Conservation (phyloP, 2,888 invertebrate genomes). For the Cheilosia vernalis region DNA sequence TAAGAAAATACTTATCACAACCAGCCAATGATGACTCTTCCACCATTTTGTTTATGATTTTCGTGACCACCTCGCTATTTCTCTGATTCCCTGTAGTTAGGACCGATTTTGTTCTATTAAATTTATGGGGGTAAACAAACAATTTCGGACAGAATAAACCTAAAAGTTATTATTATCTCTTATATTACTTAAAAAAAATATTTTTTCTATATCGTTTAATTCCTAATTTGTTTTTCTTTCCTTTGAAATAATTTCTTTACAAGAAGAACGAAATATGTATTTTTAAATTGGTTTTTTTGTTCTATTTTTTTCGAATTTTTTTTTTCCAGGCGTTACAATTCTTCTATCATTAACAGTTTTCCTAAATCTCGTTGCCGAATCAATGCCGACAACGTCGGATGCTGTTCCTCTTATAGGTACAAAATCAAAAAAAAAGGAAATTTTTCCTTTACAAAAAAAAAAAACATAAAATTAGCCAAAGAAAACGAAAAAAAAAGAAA, state of each 20-base stretch:
- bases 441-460: slow-evolving; percentile 41
- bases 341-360: slow-evolving; percentile 98
- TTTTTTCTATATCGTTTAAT: background rate
- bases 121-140: slow-evolving; percentile 32
- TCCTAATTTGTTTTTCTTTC: slow-evolving; percentile 27
- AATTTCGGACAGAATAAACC: slow-evolving; percentile 59
- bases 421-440: slow-evolving; percentile 71
- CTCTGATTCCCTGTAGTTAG: slow-evolving; percentile 11
- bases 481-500: slow-evolving; percentile 76
- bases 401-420: slow-evolving; percentile 84
- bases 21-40: no score
- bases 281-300: slow-evolving; percentile 68
- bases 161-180: slow-evolving; percentile 24
- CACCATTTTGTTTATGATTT: background rate
- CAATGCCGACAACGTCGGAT: slow-evolving; percentile 95
- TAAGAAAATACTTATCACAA: no score
- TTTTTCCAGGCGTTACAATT: slow-evolving; percentile 95
- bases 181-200: slow-evolving; percentile 1
- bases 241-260: slow-evolving; percentile 19
- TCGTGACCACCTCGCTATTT: background rate
- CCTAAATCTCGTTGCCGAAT: slow-evolving; percentile 98
- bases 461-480: slow-evolving; percentile 46
- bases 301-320: slow-evolving; percentile 78
- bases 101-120: background rate
- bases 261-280: slow-evolving; percentile 73